Percentiles rank a stretch among this genome's conserved stretches.
phyloP scores from a whole-genome alignment of 2,888 invertebrate genomes.

The Anticlea derivata region DNA sequence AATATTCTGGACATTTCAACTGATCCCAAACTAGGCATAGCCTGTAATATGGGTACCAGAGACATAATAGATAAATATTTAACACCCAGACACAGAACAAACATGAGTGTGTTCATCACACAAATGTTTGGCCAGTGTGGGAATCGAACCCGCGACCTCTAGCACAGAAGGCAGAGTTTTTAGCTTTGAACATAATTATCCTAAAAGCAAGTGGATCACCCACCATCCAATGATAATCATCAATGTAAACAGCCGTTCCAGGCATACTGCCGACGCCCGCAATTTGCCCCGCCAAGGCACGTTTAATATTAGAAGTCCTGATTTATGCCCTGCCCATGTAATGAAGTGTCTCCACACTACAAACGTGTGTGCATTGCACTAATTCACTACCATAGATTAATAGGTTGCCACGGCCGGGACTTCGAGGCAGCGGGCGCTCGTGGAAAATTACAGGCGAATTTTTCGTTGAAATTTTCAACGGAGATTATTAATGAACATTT shows the following conservation, averaged over 20 bases:
- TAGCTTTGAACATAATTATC: too few relatives aligned
- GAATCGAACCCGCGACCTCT: too few relatives aligned
- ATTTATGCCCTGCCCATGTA: conserved; percentile 80
- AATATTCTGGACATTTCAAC: too few relatives aligned
- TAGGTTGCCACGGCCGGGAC: conserved; percentile 44
- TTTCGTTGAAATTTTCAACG: conserved; percentile 2
- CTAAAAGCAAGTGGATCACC: not conserved
- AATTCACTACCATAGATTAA: conserved; percentile 78
- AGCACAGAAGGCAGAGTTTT: too few relatives aligned
- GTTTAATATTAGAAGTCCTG: conserved; percentile 85
- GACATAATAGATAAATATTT: too few relatives aligned
- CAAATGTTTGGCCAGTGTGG: too few relatives aligned
- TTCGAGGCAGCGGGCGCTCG: conserved; percentile 22
- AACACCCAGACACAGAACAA: too few relatives aligned
- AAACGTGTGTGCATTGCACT: conserved; percentile 77
- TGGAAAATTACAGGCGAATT: conserved; percentile 23
- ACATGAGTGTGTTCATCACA: too few relatives aligned
- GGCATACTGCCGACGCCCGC: conserved; percentile 45
- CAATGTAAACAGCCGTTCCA: conserved; percentile 19
- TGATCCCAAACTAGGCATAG: too few relatives aligned
- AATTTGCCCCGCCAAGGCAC: conserved; percentile 81
- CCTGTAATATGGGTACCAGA: too few relatives aligned
- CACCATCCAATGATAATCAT: conserved; percentile 22
- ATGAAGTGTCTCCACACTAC: conserved; percentile 81
- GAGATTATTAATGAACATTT: too few relatives aligned